phyloP scores from a whole-genome alignment of 2,113 vertebrate genomes.

The Syrrhaptes paradoxus region DNA sequence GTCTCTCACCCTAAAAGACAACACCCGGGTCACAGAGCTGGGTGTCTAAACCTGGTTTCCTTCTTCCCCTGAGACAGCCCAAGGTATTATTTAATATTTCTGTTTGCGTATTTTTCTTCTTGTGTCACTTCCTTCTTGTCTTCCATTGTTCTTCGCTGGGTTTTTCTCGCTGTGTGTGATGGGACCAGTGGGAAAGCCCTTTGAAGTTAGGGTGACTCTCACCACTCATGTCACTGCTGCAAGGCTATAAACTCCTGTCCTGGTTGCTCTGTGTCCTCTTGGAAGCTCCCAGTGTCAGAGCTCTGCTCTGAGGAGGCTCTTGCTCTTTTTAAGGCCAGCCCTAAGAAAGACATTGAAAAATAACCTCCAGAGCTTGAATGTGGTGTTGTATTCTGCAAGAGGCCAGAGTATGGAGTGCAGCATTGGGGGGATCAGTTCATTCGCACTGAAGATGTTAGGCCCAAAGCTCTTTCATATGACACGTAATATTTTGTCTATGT shows the following conservation, averaged over 20 bases:
- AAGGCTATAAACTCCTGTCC: not conserved
- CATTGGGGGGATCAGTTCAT: not conserved
- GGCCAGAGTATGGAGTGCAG: not conserved
- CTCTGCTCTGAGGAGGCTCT: not conserved
- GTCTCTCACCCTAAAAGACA: not conserved
- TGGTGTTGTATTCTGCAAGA: not conserved
- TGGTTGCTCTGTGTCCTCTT: not conserved
- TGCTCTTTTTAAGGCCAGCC: not conserved
- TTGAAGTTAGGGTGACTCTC: not conserved
- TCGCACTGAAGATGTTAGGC: not conserved
- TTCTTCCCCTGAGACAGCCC: not conserved
- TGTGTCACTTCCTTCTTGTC: not conserved
- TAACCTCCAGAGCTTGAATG: not conserved
- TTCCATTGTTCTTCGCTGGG: not conserved
- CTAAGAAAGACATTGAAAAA: not conserved
- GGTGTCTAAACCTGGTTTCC: not conserved
- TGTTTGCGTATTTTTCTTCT: not conserved
- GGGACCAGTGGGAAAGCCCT: not conserved
- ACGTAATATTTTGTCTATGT: not conserved
- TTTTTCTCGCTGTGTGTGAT: not conserved
- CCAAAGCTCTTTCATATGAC: not conserved
- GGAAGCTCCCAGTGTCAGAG: not conserved
- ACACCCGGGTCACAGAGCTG: not conserved
- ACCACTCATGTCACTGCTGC: not conserved
- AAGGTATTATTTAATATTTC: not conserved